Base-by-base conservation (phyloP, 2,113 vertebrate genomes). In the Tichodroma muraria region DNA sequence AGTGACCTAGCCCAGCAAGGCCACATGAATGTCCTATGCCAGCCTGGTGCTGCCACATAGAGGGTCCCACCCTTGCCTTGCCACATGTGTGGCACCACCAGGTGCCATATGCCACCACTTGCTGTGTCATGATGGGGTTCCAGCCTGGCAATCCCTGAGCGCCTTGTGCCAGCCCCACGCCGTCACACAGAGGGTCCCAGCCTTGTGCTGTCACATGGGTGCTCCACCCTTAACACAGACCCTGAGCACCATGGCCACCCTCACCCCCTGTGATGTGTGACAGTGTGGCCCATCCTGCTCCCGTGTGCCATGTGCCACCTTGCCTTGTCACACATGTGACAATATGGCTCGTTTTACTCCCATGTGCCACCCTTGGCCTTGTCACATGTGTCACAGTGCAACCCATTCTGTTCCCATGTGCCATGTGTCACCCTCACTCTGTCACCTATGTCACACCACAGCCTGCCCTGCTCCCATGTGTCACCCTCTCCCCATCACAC, bases 231-330 rank as follows among this genome's bases (percentile, higher is more conserved):
- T 6, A n/a, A 15, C 44, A 59, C 24, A 60, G 31, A 42, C 31
- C 15, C 37, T 40, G 56, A 35, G 56, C 0, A 8, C 37, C 66
- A 42, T 3, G 37, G 37, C 19, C 50, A 47, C 23, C 18, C 40
- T 64, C 0, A 1, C 15, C 15, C n/a, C 1, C 3, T 44, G 15
- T 40, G 30, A 30, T 0, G 0, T 30, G 44, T 57, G 42, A 49
- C 42, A 28, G 3, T 57, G 18, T 38, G 42, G 23, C 50, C 18
- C 13, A 21, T 49, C 14, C 23, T 33, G 18, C 78, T 69, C n/a
- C 14, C 2, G 4, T 5, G 24, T 35, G 42, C 64, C 53, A 49
- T 5, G 42, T 37, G 33, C 11, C 75, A 44, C 13, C 38, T 56
- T 8, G 23, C 30, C 17, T 23, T 33, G 69, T 33, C 71, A 30